A percentile compares a stretch with the other conserved stretches of the same genome.
Conservation (phyloP, 2,113 vertebrate species). For the Ceyx cyanopectus region DNA sequence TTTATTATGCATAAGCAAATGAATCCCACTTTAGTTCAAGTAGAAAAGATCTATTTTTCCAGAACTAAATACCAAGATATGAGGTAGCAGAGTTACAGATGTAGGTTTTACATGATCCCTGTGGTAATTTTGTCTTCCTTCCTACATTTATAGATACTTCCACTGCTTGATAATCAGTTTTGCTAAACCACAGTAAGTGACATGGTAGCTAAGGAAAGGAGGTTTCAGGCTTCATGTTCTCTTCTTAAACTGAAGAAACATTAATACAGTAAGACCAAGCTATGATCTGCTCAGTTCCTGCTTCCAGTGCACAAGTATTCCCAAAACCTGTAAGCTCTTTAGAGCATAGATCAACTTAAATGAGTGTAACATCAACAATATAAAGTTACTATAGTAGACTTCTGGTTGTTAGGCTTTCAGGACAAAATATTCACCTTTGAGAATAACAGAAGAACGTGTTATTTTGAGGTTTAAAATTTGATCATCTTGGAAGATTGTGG, state of each 20-base stretch:
- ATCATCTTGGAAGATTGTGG: not conserved
- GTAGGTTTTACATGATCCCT: not conserved
- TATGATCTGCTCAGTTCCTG: not conserved
- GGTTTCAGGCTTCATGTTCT: not conserved
- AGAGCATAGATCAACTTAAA: not conserved
- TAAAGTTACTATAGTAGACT: not conserved
- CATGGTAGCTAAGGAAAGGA: not conserved
- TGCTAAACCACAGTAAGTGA: not conserved
- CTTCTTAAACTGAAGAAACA: not conserved
- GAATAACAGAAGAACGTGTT: not conserved
- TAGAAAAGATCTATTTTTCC: not conserved
- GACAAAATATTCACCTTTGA: not conserved
- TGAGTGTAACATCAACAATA: accelerated
- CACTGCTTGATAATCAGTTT: not conserved
- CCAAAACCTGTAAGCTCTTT: not conserved
- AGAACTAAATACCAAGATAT: not conserved
- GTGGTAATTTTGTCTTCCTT: not conserved
- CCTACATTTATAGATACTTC: not conserved
- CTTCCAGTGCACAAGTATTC: not conserved
- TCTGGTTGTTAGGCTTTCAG: not conserved
- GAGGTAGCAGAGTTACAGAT: not conserved
- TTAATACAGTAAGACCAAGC: not conserved
- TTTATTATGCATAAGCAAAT: not conserved
- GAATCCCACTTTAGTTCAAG: not conserved
- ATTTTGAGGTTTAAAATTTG: not conserved